Base-by-base conservation (phyloP, 2,113 vertebrate genomes). In the Lota lota region DNA sequence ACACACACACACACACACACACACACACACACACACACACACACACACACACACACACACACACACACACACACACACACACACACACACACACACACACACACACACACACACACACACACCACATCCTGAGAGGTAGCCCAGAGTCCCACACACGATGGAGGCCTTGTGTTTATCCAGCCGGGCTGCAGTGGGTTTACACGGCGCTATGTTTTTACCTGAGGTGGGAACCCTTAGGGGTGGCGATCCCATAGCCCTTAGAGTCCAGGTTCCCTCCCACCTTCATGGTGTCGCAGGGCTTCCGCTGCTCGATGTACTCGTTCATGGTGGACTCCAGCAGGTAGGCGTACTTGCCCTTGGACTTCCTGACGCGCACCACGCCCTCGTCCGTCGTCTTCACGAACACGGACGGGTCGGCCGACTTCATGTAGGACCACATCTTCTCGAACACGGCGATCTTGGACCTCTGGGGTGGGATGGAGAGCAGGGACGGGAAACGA, bases 391-490 rank as follows among this genome's bases (percentile, higher is more conserved):
- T 99, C 2, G 97, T 99, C 90, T 95, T 95, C 83, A 99, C 97
- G 79, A 99, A 99, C 90, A 99, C 97, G 0, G 95, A 97, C 20
- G 97, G 97, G 71, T 99, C 96, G 0, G 97, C 97, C 7, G 96
- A 95, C 86, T 98, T 99, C 97, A 99, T 99, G 87, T 99, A 99
- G 0, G 97, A 98, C 97, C 97, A 99, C 96, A 99, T 99, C 91
- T 99, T 99, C 92, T 99, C 97, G 89, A 99, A 99, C 74, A 99
- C 97, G 0, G 97, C 97, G 4, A 99, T 99, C 92, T 99, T 99
- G 36, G 97, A 99, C 84, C 97, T 92, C 91, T 92, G 86, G 22
- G 17, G 40, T 36, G 28, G 40, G 18, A 63, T 2, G 33, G 5
- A 14, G 33, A n/a, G 61, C 5, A 17, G 54, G 50, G 64, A 5